Conservation (phyloP, 1,140 invertebrate species). For the Eurytemora carolleeae region DNA sequence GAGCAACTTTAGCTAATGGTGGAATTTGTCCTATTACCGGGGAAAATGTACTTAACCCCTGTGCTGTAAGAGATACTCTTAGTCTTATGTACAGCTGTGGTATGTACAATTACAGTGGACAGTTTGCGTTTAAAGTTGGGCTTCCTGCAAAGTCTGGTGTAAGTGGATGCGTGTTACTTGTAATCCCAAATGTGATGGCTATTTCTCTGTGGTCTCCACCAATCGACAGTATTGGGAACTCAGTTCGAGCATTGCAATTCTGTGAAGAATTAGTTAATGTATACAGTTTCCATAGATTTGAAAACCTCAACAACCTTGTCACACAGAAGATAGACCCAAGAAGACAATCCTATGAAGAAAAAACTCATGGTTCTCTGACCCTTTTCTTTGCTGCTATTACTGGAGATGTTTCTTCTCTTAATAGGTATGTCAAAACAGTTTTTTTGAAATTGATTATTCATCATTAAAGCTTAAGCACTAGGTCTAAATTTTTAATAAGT, state of each 20-base stretch:
- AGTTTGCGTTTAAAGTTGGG: conserved; percentile 43
- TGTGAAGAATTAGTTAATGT: conserved; percentile 59
- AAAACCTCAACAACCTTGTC: conserved; percentile 25
- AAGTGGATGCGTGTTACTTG: conserved; percentile 72
- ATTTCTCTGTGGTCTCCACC: conserved; percentile 87
- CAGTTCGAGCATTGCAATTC: conserved; percentile 72
- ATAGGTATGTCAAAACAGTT: no score
- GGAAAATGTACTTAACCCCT: conserved; percentile 27
- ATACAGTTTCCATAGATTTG: conserved; percentile 94
- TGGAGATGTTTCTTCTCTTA: not conserved
- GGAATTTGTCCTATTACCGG: conserved; percentile 38
- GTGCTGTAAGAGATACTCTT: conserved; percentile 23
- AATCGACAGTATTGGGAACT: conserved; percentile 71
- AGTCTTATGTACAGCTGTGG: conserved; percentile 42
- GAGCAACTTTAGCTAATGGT: conserved; percentile 39
- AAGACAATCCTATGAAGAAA: not conserved
- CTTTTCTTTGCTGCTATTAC: not conserved
- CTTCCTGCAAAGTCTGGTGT: conserved; percentile 96
- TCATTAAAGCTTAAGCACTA: no score
- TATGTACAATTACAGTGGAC: conserved; percentile 31
- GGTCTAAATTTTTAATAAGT: no score
- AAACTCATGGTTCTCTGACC: no score
- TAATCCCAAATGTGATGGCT: conserved; percentile 92
- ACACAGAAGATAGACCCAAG: not conserved
- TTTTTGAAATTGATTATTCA: no score